A percentile compares a stretch with the other conserved stretches of the same genome.
These are phyloP conservation scores for Lissocephala sabroskyi DNA, from an alignment of 2,888 invertebrate genomes.

Conservation along the genomic window DNA sequence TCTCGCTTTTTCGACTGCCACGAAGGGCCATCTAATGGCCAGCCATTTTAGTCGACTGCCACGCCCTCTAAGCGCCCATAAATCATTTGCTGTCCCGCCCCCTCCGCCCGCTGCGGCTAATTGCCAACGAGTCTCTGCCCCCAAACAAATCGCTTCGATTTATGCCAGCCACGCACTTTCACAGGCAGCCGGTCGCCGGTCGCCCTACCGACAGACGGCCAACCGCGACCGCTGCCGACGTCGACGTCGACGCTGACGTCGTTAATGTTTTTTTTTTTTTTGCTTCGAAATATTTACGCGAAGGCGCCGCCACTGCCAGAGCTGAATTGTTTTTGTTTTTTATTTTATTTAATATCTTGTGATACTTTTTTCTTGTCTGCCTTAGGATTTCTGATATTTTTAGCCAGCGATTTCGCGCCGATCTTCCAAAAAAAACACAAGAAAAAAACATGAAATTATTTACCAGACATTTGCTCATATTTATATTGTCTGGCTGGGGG, in stretches of 20 bases:
- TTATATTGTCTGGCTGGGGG: neutral
- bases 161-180: too few relatives aligned
- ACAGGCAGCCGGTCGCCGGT: too few relatives aligned
- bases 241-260: conserved; percentile 4
- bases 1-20: too few relatives aligned
- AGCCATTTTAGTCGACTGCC: too few relatives aligned
- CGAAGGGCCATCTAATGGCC: too few relatives aligned
- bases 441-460: neutral
- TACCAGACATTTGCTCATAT: neutral
- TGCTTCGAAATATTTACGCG: neutral
- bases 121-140: too few relatives aligned
- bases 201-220: too few relatives aligned
- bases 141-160: too few relatives aligned
- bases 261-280: neutral
- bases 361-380: neutral
- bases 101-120: too few relatives aligned
- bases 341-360: neutral
- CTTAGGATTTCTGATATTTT: neutral
- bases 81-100: too few relatives aligned
- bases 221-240: neutral
- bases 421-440: too few relatives aligned
- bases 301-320: neutral
- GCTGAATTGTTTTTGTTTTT: neutral
- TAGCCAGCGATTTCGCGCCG: neutral
- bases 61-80: too few relatives aligned